Evolutionary conservation across 2,888 invertebrate genomes (phyloP), one percentile per base, ranked within the genome.

Genomic region (Tenthredo scrophulariae): DNA sequence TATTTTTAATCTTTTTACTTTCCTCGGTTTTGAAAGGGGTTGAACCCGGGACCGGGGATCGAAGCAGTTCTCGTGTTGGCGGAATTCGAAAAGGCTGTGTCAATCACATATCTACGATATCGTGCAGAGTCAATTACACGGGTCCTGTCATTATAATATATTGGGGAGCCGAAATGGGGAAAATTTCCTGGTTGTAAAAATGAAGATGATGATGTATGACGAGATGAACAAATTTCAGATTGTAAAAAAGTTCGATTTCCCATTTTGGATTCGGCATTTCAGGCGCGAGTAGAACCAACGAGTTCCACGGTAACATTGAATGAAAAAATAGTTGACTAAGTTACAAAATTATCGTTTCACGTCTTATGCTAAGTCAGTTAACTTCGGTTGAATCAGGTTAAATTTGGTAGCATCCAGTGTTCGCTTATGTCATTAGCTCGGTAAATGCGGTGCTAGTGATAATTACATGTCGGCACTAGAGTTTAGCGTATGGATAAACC

Each of bases 1-100:
- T 40, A 22, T 80, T 80, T 79, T 58, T 79, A 18, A 22, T 29
- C 5, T 6, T 40, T 22, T 15, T 13, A 40, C 6, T 40, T 80
- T 15, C 40, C 15, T 26, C 80, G 13, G 62, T n/a, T 80, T 22
- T 37, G 62, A 80, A 80, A 80, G 62, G 80, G 80, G 80, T 80
- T 80, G 2, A 62, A 22, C 7, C 80, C 40, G 37, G 13, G 37
- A 1, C 37, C 37, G 7, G 40, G 58, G 80, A 62, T 62, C 62
- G 40, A 40, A 80, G 18, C 13, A 62, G 22, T 40, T 62, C 62
- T 62, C 33, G 58, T 80, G 58, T 40, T 26, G 9, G 26, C 26
- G 22, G 26, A 80, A 37, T 58, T 37, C 5, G 22, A 22, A 26
- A 40, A 15, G 40, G 40, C n/a, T 37, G n/a, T 70, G 7, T 13